Evolutionary conservation across 2,113 vertebrate genomes (phyloP), one percentile per base, ranked within the genome.

Genomic region (Saiga tatarica): DNA sequence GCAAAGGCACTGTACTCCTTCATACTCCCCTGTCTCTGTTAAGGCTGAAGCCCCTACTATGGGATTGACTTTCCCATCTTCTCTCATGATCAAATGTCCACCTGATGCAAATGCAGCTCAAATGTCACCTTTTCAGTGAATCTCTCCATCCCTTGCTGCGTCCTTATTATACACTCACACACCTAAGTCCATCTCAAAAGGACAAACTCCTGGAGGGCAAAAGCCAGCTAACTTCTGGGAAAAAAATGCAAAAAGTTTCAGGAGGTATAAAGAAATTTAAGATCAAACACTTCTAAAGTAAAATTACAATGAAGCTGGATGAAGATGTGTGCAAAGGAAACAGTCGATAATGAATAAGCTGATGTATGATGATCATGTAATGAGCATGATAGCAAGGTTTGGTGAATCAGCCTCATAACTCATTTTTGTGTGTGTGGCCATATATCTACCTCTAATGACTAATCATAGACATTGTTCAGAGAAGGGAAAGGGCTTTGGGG

Each of bases 331-430:
- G 0, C 82, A 89, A 96, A 93, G 28, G 71, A 95, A 96, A 95
- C 94, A 91, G 71, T 92, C 79, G 5, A 36, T 74, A 39, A 95
- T 95, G 91, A 94, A 95, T 86, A 96, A 91, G 87, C 96, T 97
- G 97, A 98, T 87, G n/a, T 95, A 97, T 67, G 95, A 93, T 89
- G 91, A 97, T 97, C 98, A 97, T 87, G 78, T 94, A 97, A 97
- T 97, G 89, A 97, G 93, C 11, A 86, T 89, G 87, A 96, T 87
- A 95, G 13, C 91, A 93, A 94, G n/a, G 62, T 86, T 95, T 95
- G 71, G 87, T 98, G 95, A 98, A 93, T 97, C 96, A 98, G 93
- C 91, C 95, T 87, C 91, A 91, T 96, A 95, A 97, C 55, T 91
- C 94, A 76, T 88, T 59, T 96, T 97, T 74, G 81, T 97, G 60